Percentiles rank a stretch among this genome's conserved stretches.
Conservation (phyloP, 2,888 invertebrate species). For the Chrysolina oricalcia region DNA sequence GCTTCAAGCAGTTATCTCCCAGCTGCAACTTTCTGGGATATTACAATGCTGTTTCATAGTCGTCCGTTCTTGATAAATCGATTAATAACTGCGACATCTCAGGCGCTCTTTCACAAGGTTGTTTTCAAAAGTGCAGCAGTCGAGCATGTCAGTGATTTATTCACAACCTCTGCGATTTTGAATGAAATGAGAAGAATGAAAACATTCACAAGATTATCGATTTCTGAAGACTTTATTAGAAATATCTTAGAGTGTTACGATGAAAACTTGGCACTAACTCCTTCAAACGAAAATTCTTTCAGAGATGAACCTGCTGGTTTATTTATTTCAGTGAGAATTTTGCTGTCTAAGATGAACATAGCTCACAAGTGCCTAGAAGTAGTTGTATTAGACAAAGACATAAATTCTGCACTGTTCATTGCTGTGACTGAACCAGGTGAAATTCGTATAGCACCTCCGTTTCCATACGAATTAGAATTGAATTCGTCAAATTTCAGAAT, state of each 20-base stretch:
- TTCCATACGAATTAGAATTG: conserved; percentile 71
- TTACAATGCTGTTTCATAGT: conserved; percentile 77
- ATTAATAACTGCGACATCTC: conserved; percentile 76
- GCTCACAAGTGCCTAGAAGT: conserved; percentile 64
- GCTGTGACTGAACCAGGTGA: conserved; percentile 70
- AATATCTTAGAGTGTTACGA: conserved; percentile 64
- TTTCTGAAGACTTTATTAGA: conserved; percentile 62
- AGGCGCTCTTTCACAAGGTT: conserved; percentile 63
- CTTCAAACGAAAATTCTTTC: conserved; percentile 55
- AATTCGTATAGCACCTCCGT: conserved; percentile 71
- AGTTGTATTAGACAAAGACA: conserved; percentile 69
- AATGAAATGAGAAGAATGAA: conserved; percentile 66
- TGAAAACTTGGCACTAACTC: conserved; percentile 59
- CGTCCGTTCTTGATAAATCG: conserved; percentile 84
- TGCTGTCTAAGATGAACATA: conserved; percentile 68
- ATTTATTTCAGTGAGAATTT: conserved; percentile 70
- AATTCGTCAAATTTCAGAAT: conserved; percentile 67
- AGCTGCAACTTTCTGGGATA: conserved; percentile 77
- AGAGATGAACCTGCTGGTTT: conserved; percentile 56
- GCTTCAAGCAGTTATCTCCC: conserved; percentile 64
- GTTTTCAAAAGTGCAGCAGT: conserved; percentile 55
- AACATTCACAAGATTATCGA: conserved; percentile 57
- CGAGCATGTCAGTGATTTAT: conserved; percentile 60
- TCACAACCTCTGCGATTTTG: conserved; percentile 63
- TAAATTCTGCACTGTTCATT: conserved; percentile 71